A percentile compares a stretch with the other conserved stretches of the same genome.
Conservation (phyloP, 2,113 vertebrate genomes). For the Oxygymnocypris stewartii region DNA sequence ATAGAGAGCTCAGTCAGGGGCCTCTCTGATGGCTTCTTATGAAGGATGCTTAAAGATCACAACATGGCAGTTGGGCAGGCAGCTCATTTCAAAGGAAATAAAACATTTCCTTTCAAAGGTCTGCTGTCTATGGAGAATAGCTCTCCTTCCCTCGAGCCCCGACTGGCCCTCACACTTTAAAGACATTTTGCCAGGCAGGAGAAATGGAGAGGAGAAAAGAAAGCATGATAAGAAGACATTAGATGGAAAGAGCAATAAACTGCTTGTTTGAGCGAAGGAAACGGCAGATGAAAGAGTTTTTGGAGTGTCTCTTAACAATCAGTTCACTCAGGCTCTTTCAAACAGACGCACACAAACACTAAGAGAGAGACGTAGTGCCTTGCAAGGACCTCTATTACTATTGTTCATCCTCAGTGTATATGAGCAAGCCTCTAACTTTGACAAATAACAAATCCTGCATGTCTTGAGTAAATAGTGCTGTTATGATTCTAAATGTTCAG, state of each 20-base stretch:
- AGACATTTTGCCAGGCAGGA: conserved; percentile 64
- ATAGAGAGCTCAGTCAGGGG: conserved; percentile 68
- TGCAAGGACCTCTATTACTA: neutral
- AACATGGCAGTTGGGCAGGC: conserved; percentile 76
- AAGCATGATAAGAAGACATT: conserved; percentile 57
- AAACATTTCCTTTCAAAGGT: conserved; percentile 80
- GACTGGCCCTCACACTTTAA: conserved; percentile 61
- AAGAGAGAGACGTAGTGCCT: neutral
- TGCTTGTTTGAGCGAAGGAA: conserved; percentile 55
- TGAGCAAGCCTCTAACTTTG: neutral
- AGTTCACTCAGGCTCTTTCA: conserved; percentile 24
- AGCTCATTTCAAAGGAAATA: conserved; percentile 79
- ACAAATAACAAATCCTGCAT: neutral
- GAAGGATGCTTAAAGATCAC: conserved; percentile 78
- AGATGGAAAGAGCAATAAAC: conserved; percentile 55
- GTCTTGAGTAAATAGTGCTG: neutral
- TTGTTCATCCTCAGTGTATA: neutral
- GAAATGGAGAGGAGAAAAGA: conserved; percentile 48
- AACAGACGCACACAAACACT: conserved; percentile 35
- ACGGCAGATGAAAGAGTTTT: conserved; percentile 46
- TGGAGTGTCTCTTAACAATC: conserved; percentile 51
- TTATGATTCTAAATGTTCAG: neutral
- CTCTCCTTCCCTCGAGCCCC: conserved; percentile 52
- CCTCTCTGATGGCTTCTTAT: conserved; percentile 69
- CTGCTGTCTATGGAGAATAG: conserved; percentile 68